Percentiles rank a stretch among this genome's conserved stretches.
Evolutionary conservation across 2,888 invertebrate species (phyloP).

Genomic region (Nemapogon koenigi): DNA sequence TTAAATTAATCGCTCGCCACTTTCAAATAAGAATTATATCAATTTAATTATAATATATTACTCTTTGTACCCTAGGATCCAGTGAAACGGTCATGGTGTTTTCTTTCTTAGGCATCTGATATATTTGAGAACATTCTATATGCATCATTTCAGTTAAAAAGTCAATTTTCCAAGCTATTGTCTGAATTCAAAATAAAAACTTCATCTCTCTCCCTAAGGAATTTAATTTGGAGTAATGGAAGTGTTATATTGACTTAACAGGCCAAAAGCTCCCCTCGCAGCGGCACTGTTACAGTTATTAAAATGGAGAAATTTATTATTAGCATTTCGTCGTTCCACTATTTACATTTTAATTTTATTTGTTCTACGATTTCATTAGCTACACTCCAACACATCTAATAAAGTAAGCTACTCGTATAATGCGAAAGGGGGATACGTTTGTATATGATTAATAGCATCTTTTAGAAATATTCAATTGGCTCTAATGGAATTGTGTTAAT

Average conservation of each 20-base stretch:
- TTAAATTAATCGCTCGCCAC: too few species aligned
- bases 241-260: conserved; percentile 67
- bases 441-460: conserved; percentile 6
- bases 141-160: too few species aligned
- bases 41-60: too few species aligned
- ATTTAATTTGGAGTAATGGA: conserved; percentile 66
- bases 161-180: conserved; percentile 24
- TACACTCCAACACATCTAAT: conserved; percentile 52
- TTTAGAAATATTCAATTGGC: background rate
- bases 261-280: conserved; percentile 56
- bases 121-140: too few species aligned
- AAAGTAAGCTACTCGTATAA: conserved; percentile 30
- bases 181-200: conserved; percentile 52
- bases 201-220: conserved; percentile 61
- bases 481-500: too few species aligned
- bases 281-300: conserved; percentile 56
- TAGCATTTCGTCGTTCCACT: conserved; percentile 57
- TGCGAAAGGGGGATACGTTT: conserved; percentile 15
- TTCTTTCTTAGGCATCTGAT: too few species aligned
- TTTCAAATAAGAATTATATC: too few species aligned
- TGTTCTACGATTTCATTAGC: conserved; percentile 63
- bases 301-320: conserved; percentile 66
- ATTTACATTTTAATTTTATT: conserved; percentile 65
- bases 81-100: too few species aligned
- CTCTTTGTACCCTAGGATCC: too few species aligned